phyloP scores from a whole-genome alignment of 2,888 invertebrate genomes.

The Megamerina dolium region DNA sequence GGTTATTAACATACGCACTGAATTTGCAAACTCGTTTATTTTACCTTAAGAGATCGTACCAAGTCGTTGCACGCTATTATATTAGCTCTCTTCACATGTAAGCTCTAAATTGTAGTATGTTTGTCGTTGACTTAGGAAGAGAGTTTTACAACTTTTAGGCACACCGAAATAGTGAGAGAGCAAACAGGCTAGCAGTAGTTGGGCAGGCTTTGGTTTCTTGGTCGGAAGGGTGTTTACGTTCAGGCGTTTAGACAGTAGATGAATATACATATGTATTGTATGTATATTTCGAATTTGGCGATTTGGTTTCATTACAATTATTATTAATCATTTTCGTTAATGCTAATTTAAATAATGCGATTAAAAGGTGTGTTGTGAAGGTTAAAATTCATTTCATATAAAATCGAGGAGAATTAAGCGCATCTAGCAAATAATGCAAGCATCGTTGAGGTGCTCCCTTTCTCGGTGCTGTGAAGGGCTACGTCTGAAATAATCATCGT shows the following conservation, averaged over 20 bases:
- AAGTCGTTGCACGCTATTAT: slow-evolving; percentile 32
- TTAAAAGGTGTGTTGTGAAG: too few species aligned
- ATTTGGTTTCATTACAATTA: too few species aligned
- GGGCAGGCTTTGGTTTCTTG: slow-evolving; percentile 21
- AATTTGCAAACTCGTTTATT: slow-evolving; percentile 25
- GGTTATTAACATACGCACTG: slow-evolving; percentile 4
- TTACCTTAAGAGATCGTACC: slow-evolving; percentile 51
- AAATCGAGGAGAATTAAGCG: too few species aligned
- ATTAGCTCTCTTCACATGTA: too few species aligned
- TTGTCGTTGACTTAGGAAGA: too few species aligned
- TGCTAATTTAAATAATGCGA: too few species aligned
- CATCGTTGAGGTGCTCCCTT: slow-evolving; percentile 40
- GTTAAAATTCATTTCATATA: too few species aligned
- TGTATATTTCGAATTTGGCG: too few species aligned
- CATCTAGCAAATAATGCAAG: slow-evolving; percentile 43
- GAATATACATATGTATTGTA: too few species aligned
- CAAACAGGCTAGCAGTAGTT: slow-evolving; percentile 28
- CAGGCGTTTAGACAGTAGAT: slow-evolving; percentile 15
- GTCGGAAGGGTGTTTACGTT: slow-evolving; percentile 10
- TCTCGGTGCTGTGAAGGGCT: slow-evolving; percentile 34
- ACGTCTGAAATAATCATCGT: slow-evolving; percentile 38
- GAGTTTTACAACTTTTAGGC: slow-evolving; percentile 21
- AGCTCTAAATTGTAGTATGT: too few species aligned
- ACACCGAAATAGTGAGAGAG: slow-evolving; percentile 33
- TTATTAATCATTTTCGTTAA: too few species aligned